These are phyloP conservation scores for Nerophis lumbriciformis DNA, from an alignment of 2,113 vertebrate species.

Conservation along the genomic window DNA sequence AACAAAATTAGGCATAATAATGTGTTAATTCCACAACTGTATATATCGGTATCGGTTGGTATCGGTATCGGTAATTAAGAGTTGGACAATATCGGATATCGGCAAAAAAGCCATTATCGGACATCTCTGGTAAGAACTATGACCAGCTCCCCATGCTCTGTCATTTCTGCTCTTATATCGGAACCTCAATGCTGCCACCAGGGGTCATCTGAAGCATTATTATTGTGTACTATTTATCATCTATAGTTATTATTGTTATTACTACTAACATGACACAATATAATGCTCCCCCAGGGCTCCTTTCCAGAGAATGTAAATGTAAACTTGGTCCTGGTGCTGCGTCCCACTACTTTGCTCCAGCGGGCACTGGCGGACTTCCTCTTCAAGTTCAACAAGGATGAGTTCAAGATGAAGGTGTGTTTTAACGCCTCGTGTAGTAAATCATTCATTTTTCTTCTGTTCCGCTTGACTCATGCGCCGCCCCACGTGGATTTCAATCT, in stretches of 20 bases:
- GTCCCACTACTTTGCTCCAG: constrained; percentile 86
- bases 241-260: not conserved
- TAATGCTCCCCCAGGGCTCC: constrained; percentile 72
- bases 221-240: too few relatives aligned
- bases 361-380: constrained; percentile 85
- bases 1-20: too few relatives aligned
- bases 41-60: too few relatives aligned
- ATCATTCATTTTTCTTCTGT: not conserved
- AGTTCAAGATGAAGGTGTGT: constrained; percentile 96
- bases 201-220: too few relatives aligned
- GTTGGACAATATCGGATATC: too few relatives aligned
- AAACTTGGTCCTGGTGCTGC: constrained; percentile 88
- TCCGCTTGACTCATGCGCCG: not conserved
- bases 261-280: not conserved
- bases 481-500: not conserved
- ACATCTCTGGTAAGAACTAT: too few relatives aligned
- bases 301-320: constrained; percentile 91
- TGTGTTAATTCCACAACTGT: too few relatives aligned
- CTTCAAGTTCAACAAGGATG: constrained; percentile 91
- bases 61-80: too few relatives aligned
- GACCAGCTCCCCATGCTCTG: too few relatives aligned
- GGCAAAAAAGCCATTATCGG: too few relatives aligned
- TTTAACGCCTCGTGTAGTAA: not conserved
- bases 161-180: too few relatives aligned
- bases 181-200: too few relatives aligned